Evolutionary conservation across 2,113 vertebrate species (phyloP).

Genomic region (Ceratotherium simum): DNA sequence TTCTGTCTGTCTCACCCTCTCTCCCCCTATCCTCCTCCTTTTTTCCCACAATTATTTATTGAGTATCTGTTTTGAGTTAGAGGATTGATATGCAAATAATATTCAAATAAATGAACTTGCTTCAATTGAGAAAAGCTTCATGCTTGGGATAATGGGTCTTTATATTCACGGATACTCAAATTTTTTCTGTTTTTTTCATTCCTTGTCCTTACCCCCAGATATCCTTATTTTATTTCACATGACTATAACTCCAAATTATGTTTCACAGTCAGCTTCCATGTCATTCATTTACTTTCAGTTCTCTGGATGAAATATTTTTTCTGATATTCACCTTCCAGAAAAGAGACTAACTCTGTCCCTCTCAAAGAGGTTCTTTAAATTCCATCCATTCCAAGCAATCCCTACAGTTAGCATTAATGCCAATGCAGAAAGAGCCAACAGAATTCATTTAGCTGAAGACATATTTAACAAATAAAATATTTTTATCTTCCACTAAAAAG

Average conservation of each 20-base stretch:
- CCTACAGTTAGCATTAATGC: background rate
- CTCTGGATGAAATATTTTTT: background rate
- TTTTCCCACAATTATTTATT: background rate
- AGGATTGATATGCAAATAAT: background rate
- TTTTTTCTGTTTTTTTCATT: background rate
- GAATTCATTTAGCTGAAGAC: conserved; percentile 19
- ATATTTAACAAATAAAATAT: background rate
- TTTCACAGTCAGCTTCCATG: background rate
- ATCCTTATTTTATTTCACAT: background rate
- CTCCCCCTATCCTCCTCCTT: fast-evolving
- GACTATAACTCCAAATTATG: background rate
- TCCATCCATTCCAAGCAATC: background rate
- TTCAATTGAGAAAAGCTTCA: background rate
- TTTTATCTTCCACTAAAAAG: background rate
- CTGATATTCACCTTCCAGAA: background rate
- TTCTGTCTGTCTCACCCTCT: background rate
- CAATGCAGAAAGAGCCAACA: background rate
- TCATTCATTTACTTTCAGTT: background rate
- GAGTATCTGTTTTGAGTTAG: background rate
- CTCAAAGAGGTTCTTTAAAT: background rate
- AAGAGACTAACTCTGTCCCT: background rate
- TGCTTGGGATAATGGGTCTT: background rate
- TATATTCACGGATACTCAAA: background rate
- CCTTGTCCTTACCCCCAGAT: background rate
- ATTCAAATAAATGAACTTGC: background rate